A percentile compares a stretch with the other conserved stretches of the same genome.
Conservation (phyloP, 1,140 invertebrate genomes). For the Megalopta genalis region DNA sequence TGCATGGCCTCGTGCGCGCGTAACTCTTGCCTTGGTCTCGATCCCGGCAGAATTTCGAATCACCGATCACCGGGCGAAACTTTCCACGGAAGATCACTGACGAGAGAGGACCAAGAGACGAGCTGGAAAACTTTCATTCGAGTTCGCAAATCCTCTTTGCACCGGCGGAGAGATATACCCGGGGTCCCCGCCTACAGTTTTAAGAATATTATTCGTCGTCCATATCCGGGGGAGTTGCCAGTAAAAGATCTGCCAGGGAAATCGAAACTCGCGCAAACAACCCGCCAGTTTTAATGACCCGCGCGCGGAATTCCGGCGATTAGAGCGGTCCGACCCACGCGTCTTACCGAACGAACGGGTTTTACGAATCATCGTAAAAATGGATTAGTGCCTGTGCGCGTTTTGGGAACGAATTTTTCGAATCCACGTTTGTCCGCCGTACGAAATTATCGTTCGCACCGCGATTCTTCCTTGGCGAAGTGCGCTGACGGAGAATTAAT, state of each 20-base stretch:
- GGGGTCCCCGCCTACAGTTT: slow-evolving; percentile 29
- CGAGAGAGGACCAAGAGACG: slow-evolving; percentile 25
- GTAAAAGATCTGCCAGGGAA: not conserved
- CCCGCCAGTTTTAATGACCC: slow-evolving; percentile 6
- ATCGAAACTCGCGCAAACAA: not conserved
- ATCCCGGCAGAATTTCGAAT: slow-evolving; percentile 44
- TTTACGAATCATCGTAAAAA: not conserved
- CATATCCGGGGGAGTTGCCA: slow-evolving; percentile 19
- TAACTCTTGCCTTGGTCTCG: slow-evolving; percentile 24
- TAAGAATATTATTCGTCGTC: slow-evolving; percentile 48
- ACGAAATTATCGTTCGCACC: too few species aligned
- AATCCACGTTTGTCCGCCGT: too few species aligned
- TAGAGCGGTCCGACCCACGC: not conserved
- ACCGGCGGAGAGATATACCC: slow-evolving; percentile 27
- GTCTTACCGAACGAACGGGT: not conserved
- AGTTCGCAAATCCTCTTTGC: slow-evolving; percentile 56
- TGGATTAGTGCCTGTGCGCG: too few species aligned
- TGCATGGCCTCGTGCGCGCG: not conserved
- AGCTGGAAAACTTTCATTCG: slow-evolving; percentile 47
- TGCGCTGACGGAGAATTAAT: too few species aligned
- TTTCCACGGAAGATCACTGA: slow-evolving; percentile 49
- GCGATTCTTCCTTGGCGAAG: too few species aligned
- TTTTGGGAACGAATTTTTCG: too few species aligned
- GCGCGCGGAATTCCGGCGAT: not conserved
- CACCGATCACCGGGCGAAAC: slow-evolving; percentile 41